Conservation (phyloP, 2,888 invertebrate species). For the Zaprionus lineosus region DNA sequence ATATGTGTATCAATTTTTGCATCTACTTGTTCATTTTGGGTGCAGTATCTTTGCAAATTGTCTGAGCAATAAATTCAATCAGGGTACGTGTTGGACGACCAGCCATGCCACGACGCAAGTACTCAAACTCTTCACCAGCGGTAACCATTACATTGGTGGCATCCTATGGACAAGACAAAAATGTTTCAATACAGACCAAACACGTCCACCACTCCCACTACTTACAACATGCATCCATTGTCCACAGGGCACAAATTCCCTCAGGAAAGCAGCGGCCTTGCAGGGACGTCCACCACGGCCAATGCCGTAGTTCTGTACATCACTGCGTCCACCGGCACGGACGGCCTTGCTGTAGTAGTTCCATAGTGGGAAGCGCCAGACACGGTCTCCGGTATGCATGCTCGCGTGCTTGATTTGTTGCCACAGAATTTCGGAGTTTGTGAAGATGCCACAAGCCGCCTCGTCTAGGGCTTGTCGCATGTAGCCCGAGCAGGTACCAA, state of each 20-base stretch:
- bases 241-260: conserved; percentile 87
- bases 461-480: conserved; percentile 86
- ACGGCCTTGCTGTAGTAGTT: conserved; percentile 85
- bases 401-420: conserved; percentile 87
- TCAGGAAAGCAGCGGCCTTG: conserved; percentile 90
- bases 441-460: conserved; percentile 88
- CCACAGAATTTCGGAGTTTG: conserved; percentile 89
- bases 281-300: conserved; percentile 85
- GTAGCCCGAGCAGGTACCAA: conserved; percentile 91
- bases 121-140: conserved; percentile 86
- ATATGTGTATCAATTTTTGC: background rate
- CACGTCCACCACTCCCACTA: no score
- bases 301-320: conserved; percentile 84
- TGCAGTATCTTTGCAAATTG: conserved; percentile 82
- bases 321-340: conserved; percentile 83
- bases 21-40: conserved; percentile 63
- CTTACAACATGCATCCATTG: conserved; percentile 90
- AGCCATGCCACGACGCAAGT: conserved; percentile 87
- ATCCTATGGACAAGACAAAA: conserved; percentile 80
- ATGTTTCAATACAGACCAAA: background rate
- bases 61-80: conserved; percentile 87
- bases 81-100: conserved; percentile 90
- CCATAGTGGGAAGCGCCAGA: conserved; percentile 93
- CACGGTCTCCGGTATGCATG: conserved; percentile 89
- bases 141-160: conserved; percentile 90